Base-by-base conservation (phyloP, 2,888 invertebrate genomes). In the Chrysodeixis includens region DNA sequence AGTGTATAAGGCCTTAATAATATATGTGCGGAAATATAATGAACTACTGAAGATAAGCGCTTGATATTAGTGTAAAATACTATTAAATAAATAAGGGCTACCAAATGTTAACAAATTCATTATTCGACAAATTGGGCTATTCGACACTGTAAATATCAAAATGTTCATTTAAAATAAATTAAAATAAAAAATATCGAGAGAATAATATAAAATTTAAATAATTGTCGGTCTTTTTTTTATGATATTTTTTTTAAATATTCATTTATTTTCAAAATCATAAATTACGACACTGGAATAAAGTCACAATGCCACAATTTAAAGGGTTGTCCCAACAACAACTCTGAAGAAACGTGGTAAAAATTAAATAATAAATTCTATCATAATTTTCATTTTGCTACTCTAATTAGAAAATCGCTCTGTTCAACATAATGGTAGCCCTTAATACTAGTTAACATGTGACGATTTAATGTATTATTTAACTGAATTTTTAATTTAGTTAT, bases 1-100 rank as follows among this genome's bases (percentile, higher is more conserved):
- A 53, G 30, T 74, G 59, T 66, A 55, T 76, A 74, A 59, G 73
- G 73, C 73, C 72, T 76, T 71, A 76, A 74, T 55, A 53, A 46
- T 63, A 55, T 53, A 66, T 44, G 54, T 46, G 44, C 30, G 40
- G 7, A 30, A 22, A 70, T 58, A 58, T 1, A 3, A 55, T 49
- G 20, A 49, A 49, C 46, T 49, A 49, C 18, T 49, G 46, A 49
- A 20, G 18, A 18, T 49, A 49, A 49, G 46, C 46, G 46, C 46
- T 49, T 49, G 46, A 49, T 49, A 49, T 49, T 49, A 49, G 46
- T 10, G 9, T 49, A 49, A 49, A 40, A 40, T 18, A n/a, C 16
- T 46, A 18, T 5, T 18, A 49, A 46, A n/a, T 44, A 44, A 18
- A 10, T 49, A 20, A 49, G 46, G 46, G 46, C 46, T 49, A 49